Percentiles rank a stretch among this genome's conserved stretches.
Conservation (phyloP, 37 sponge, comb jelly and placozoan genomes). For the Crambe crambe region DNA sequence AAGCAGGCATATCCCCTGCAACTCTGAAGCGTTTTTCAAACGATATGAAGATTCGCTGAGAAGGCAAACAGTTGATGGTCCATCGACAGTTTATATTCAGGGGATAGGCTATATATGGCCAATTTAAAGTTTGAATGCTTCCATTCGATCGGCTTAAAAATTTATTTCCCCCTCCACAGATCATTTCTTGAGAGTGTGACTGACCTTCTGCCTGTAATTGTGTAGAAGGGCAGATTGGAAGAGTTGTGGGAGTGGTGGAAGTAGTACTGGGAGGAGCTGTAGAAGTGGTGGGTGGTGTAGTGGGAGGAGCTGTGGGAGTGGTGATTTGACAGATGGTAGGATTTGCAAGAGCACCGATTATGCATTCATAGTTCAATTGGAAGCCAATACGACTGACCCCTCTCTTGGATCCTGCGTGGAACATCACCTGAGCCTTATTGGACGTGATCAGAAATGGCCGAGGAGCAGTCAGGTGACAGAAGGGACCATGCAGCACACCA, state of each 20-base stretch:
- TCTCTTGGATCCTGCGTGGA: background rate
- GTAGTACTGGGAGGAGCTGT: no score
- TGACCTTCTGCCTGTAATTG: background rate
- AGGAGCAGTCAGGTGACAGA: background rate
- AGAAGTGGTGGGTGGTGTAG: background rate
- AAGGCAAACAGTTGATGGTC: background rate
- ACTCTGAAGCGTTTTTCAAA: constrained; percentile 3
- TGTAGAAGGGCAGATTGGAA: background rate
- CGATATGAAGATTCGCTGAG: background rate
- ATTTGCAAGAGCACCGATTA: no score
- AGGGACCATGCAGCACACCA: background rate
- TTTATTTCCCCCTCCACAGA: background rate
- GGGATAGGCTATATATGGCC: background rate
- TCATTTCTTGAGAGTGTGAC: background rate
- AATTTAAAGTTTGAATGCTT: background rate
- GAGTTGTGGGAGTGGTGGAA: background rate
- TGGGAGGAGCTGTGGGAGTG: background rate
- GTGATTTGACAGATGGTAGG: background rate
- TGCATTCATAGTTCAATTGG: background rate
- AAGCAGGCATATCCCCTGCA: background rate
- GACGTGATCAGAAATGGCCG: background rate
- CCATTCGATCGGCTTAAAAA: background rate
- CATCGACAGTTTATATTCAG: background rate
- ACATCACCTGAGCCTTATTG: background rate
- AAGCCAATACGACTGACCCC: background rate